A percentile compares a stretch with the other conserved stretches of the same genome.
These are phyloP conservation scores for Porites rus DNA, from an alignment of 92 coral and sea anemone species.

Conservation along the genomic window DNA sequence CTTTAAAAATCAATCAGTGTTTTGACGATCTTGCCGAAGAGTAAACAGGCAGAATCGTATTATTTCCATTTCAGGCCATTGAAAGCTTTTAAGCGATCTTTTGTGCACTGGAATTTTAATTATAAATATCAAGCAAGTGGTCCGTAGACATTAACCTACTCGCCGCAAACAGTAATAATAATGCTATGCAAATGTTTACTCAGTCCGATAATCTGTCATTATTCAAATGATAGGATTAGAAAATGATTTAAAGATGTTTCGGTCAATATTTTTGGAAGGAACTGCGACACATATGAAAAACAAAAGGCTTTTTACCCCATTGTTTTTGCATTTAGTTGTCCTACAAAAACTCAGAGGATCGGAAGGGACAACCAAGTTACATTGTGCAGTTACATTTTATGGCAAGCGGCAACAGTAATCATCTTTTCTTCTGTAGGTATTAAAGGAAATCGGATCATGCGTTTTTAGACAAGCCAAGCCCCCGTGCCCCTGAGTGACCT, in stretches of 20 bases:
- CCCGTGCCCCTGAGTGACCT: conserved; percentile 1
- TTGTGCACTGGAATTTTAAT: neutral
- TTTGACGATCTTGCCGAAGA: too few species aligned
- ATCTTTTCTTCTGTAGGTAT: conserved; percentile 13
- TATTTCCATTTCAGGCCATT: neutral
- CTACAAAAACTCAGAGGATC: neutral
- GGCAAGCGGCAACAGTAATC: neutral
- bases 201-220: conserved; percentile 8
- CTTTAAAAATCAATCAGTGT: too few species aligned
- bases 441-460: conserved; percentile 10
- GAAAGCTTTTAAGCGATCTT: neutral
- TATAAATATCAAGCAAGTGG: neutral
- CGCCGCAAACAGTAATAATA: neutral
- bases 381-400: neutral
- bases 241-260: conserved; percentile 22
- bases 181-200: neutral
- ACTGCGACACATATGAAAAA: conserved; percentile 3
- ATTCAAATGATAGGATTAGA: neutral
- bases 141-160: neutral
- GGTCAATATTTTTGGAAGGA: conserved; percentile 24
- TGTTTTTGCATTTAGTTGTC: neutral
- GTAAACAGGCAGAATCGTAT: neutral
- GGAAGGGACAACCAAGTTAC: neutral
- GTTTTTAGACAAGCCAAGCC: neutral
- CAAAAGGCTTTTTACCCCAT: conserved; percentile 3